Evolutionary conservation across 2,888 invertebrate species (phyloP), one percentile per base, ranked within the genome.

Genomic region (Alloscopus bannaensis): DNA sequence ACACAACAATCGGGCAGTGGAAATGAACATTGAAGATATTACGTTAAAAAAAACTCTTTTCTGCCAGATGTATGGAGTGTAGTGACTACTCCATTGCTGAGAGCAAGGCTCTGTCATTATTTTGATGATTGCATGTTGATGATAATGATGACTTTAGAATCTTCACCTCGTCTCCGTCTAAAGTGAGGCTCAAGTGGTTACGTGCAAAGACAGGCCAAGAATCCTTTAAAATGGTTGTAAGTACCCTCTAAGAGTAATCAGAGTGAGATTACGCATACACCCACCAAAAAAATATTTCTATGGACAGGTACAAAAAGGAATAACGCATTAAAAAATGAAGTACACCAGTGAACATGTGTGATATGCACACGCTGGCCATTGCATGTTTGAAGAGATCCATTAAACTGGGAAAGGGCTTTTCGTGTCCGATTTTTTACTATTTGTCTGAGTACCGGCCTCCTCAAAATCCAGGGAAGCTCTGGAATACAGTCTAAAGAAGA

Each of bases 121-220:
- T 81, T 83, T 66, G 55, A 78, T 83, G 83, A 83, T 83, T 81
- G 83, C 83, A 81, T 83, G 81, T 81, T 81, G 76, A 82, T 72
- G 73, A 80, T 68, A 29, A 47, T 80, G 79, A 73, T 72, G 80
- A 64, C 69, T 80, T 62, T 80, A 55, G 50, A 69, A 69, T 73
- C 52, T 72, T 72, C 78, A 73, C 64, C 77, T 60, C n/a, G 42
- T 36, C 68, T 42, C 18, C 20, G 52, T 64, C 24, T 47, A 20
- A 28, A 64, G 16, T 29, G 18, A 18, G 20, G 59, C 73, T 73
- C 73, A 65, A 65, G 57, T 65, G 62, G 40, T 55, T 64, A 13
- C 64, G 52, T 52, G 36, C 47, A 69, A 18, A 60, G 60, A 60
- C 52, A 55, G 50, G 45, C 52, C 64, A 64, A 40, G 28, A 52